Evolutionary conservation across 2,797 vertebrate genomes (phyloP), one percentile per base, ranked within the genome.

Genomic region (Oreochromis mossambicus): DNA sequence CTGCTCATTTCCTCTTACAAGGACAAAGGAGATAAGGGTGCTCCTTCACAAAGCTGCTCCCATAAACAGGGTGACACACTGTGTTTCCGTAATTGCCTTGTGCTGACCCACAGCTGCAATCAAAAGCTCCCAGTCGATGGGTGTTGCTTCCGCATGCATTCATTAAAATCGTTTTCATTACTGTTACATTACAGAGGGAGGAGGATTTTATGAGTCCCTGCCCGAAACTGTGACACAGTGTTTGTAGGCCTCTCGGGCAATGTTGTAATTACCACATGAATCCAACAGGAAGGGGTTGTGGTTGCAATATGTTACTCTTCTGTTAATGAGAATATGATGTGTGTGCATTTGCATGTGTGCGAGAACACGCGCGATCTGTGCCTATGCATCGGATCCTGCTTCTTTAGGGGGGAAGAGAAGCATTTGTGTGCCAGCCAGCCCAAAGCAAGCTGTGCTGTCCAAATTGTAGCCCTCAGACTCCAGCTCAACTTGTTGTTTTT

Each of bases 391-490:
- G 43, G 77, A 86, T 83, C 81, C 66, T 36, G 79, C 50, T 86
- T 88, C 86, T 89, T 89, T 26, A 89, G 34, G 61, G 32, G 89
- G 66, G 83, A 79, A 89, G 85, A 82, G 83, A 86, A 70, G 52
- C 79, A 51, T 92, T 92, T 87, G 86, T 92, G 80, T 93, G 88
- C 93, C 93, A 90, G 83, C 88, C 82, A 89, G 85, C 88, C 90
- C 88, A 90, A 84, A 91, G 87, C 87, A 82, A 91, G 85, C 87
- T 89, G 32, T 1, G 76, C 86, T 81, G 80, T 94, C 91, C 91
- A 95, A 96, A 95, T 95, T 95, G 93, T 87, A 93, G 92, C 87
- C 88, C 89, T 92, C 88, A 83, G 89, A 93, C 91, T 93, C 83
- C 83, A 78, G 81, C 70, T 93, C 90, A 84, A 90, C 88, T 92